Evolutionary conservation across 30 jellyfish, hydroid and myxozoan species (phyloP), one percentile per base, ranked within the genome.

Genomic region (Hydractinia echinata): DNA sequence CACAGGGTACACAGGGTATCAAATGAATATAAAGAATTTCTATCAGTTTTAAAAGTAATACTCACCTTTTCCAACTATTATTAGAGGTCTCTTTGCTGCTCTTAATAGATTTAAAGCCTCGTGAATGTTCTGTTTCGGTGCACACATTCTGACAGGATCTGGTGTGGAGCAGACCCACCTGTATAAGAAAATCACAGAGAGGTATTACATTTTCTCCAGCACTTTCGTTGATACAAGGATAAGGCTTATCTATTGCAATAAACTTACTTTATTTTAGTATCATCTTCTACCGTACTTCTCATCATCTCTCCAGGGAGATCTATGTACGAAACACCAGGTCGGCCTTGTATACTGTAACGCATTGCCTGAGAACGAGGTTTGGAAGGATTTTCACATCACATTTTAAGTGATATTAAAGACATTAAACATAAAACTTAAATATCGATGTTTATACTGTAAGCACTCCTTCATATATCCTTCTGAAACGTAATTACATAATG

Each of bases 251-350:
- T 30, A 2, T 30, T 30, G 2, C 0, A 30, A 0, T 30, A 11
- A 13, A 58, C 8, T 50, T 50, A 71, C 81, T 58, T 71, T 8
- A 71, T 71, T 48, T 50, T 71, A 19, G 55, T 8, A 7, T 71
- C 81, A 50, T 71, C 76, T 20, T 76, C 50, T 4, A 68, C 84
- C 13, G 84, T 10, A 4, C 73, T 90, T 54, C 82, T 79, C 0
- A 89, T 73, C 87, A 89, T 51, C 76, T 89, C 90, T 39, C 90
- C 96, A 54, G 96, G 96, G 51, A 89, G 72, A 76, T 89, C 96
- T 54, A 89, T 82, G 55, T 83, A 89, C 73, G 84, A 69, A 4
- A 89, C 96, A 1, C 96, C 96, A n/a, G 94, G 96, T 70, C 94
- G 79, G 21, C 96, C 96, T 69, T 83, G 54, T 53, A 84, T 20